A percentile compares a stretch with the other conserved stretches of the same genome.
Conservation (phyloP, 2,888 invertebrate genomes). For the Drosophila gaucha region DNA sequence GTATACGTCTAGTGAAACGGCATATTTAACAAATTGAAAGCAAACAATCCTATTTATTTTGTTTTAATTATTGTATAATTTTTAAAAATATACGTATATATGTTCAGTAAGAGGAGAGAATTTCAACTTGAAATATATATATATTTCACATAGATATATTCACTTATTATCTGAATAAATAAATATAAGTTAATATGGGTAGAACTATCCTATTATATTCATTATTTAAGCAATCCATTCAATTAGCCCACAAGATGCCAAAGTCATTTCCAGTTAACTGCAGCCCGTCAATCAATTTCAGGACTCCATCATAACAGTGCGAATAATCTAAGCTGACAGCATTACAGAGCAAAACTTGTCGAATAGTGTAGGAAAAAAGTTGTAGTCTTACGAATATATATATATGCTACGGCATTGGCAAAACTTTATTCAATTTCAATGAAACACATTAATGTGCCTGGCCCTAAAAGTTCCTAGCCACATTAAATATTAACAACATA, state of each 20-base stretch:
- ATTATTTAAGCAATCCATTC: conserved; percentile 44
- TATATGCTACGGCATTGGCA: neutral
- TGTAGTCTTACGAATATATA: neutral
- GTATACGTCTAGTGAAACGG: conserved; percentile 18
- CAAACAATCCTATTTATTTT: conserved; percentile 1
- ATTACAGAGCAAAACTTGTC: conserved; percentile 49
- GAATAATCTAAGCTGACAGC: conserved; percentile 43
- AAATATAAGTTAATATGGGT: no score
- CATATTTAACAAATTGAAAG: neutral
- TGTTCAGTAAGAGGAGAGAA: no score
- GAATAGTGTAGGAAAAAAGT: conserved; percentile 14
- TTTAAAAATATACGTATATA: no score
- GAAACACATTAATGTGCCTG: conserved; percentile 51
- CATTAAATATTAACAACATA: conserved; percentile 60
- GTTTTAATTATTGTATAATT: no score
- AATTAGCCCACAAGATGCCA: conserved; percentile 47
- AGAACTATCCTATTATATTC: conserved; percentile 7
- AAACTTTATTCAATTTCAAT: conserved; percentile 42
- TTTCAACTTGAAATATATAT: no score
- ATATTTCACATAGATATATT: neutral
- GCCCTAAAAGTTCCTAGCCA: conserved; percentile 35
- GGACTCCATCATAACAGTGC: conserved; percentile 14
- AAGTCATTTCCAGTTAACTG: conserved; percentile 48
- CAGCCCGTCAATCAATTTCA: conserved; percentile 52
- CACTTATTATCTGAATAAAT: no score